Conservation (phyloP, 2,113 vertebrate genomes). For the Anser cygnoides region DNA sequence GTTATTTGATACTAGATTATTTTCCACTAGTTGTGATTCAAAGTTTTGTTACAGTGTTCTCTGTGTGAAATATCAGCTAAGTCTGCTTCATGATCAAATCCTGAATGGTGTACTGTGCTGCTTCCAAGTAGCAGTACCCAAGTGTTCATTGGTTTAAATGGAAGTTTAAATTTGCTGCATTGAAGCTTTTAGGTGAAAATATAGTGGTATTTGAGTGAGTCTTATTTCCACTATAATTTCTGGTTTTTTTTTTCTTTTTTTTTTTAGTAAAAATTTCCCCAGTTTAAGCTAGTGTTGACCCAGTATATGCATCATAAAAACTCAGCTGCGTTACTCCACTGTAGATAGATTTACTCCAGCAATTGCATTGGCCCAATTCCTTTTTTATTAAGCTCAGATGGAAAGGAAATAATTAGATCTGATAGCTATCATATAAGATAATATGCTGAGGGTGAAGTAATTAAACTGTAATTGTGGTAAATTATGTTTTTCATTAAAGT, state of each 20-base stretch:
- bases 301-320: background rate
- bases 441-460: slow-evolving; percentile 60
- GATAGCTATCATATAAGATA: slow-evolving; percentile 46
- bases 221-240: background rate
- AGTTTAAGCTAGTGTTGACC: background rate
- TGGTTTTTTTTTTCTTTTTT: background rate
- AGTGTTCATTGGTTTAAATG: background rate
- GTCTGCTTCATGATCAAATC: background rate
- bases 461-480: slow-evolving; percentile 60
- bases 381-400: slow-evolving; percentile 56
- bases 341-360: slow-evolving; percentile 12
- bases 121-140: background rate
- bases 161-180: background rate
- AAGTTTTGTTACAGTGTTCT: background rate
- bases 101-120: background rate
- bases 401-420: slow-evolving; percentile 64
- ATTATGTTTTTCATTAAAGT: slow-evolving; percentile 56
- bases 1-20: background rate
- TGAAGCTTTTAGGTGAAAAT: background rate
- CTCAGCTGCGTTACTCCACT: slow-evolving; percentile 12
- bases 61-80: background rate
- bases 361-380: slow-evolving; percentile 30
- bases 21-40: background rate
- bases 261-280: background rate
- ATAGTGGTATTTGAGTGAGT: background rate